Base-by-base conservation (phyloP, 2,888 invertebrate species). In the Agrenia bidenticulata region DNA sequence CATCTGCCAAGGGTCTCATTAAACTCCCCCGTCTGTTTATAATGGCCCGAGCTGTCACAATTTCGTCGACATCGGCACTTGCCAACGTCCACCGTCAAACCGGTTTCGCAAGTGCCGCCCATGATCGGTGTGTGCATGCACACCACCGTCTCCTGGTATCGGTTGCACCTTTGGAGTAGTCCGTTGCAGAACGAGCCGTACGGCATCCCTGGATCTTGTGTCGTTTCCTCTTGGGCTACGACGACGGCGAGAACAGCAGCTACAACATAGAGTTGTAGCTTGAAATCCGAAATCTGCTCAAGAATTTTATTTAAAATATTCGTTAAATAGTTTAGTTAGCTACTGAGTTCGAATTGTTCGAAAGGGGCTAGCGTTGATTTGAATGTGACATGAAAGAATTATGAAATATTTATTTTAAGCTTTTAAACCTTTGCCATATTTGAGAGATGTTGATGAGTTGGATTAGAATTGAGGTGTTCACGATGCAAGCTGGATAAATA, bases 101-200 rank as follows among this genome's bases (percentile, higher is more conserved):
- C 53, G 7, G 9, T 24, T 23, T 53, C 24, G 53, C 53, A 53
- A 11, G 26, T n/a, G 7, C 23, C 53, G 15, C 15, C 15, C 23
- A 7, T 24, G 7, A 7, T 7, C 5, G 53, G 7, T 7, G 9
- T 24, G 24, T 53, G 9, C 23, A 53, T 23, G 53, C 53, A 53
- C 9, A 23, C 23, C 4, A 53, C 53, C 23, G 53, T 53, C 7
- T 53, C 24, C 19, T 11, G 11, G 53, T 53, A n/a, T 21, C 23
- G 19, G n/a, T 53, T 23, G 26, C 53, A 53, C 19, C 9, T 21
- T 7, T 21, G 53, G 7, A 53, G 26, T 19, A 23, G 23, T 21
- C 53, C 53, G 53, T 53, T 53, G 53, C 53, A 53, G 24, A 53
- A 9, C 7, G 9, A 19, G 9, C 53, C 53, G 19, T 5, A 23